Percentiles rank a stretch among this genome's conserved stretches.
These are phyloP conservation scores for Macrotus californicus DNA, from an alignment of 2,113 vertebrate genomes.

Conservation along the genomic window DNA sequence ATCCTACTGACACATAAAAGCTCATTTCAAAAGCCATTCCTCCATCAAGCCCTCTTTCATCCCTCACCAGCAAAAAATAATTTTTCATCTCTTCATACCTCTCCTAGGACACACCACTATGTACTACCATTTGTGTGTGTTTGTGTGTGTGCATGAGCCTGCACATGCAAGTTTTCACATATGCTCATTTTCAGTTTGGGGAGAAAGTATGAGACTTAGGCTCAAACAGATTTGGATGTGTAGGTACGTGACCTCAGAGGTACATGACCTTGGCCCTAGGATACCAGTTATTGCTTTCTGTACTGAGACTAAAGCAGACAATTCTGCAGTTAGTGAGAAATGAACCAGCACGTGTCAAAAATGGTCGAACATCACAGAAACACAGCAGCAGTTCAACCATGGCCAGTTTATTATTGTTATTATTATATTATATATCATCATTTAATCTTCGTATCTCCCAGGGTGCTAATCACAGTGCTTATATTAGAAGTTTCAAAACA, in stretches of 20 bases:
- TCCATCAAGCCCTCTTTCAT: not conserved
- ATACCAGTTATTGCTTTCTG: not conserved
- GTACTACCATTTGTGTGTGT: not conserved
- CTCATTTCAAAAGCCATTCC: not conserved
- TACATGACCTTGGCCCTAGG: not conserved
- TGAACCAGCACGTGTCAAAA: not conserved
- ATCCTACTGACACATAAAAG: not conserved
- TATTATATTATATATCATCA: not conserved
- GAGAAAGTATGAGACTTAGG: not conserved
- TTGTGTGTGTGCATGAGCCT: not conserved
- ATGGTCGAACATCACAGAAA: not conserved
- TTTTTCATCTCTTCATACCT: not conserved
- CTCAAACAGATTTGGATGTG: not conserved
- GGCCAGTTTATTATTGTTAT: not conserved
- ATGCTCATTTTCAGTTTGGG: not conserved
- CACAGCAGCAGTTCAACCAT: not conserved
- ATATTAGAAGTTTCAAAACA: slow-evolving; percentile 22
- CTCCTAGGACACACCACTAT: not conserved
- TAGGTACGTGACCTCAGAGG: not conserved
- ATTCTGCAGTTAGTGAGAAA: not conserved
- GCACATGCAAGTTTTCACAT: not conserved
- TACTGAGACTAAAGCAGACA: not conserved
- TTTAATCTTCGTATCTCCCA: not conserved
- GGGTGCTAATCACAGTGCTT: not conserved
- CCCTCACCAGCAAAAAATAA: not conserved